Evolutionary conservation across 1,140 invertebrate species (phyloP).

Genomic region (Atta cephalotes): DNA sequence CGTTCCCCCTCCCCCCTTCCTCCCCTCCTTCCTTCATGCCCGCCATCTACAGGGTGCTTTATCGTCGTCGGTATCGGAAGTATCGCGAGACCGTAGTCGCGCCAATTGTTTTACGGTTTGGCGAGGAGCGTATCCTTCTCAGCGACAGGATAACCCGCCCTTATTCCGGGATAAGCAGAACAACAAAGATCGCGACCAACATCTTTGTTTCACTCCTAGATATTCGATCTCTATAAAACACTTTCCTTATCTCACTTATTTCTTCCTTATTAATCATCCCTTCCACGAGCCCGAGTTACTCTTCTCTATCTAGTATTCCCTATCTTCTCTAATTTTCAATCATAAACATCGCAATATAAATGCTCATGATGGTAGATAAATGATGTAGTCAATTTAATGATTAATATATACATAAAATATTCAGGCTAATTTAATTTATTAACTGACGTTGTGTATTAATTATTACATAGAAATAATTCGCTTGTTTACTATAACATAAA

Average conservation of each 20-base stretch:
- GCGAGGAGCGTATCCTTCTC: constrained; percentile 50
- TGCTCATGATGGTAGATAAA: no score
- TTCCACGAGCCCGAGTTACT: not conserved
- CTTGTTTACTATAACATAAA: no score
- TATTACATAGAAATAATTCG: not conserved
- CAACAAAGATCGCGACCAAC: constrained; percentile 19
- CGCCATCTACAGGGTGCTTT: constrained; percentile 65
- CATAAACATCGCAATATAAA: not conserved
- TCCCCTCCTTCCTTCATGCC: constrained; percentile 17
- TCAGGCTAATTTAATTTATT: not conserved
- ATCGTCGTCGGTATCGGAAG: constrained; percentile 72
- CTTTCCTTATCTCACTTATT: not conserved
- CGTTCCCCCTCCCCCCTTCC: not conserved
- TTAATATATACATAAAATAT: not conserved
- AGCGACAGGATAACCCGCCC: constrained; percentile 21
- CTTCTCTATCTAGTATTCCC: no score
- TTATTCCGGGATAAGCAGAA: constrained; percentile 40
- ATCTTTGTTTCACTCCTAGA: not conserved
- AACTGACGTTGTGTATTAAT: not conserved
- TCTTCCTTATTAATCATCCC: not conserved
- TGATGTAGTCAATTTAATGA: not conserved
- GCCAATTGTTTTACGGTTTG: constrained; percentile 79
- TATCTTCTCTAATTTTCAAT: not conserved
- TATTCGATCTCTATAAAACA: not conserved
- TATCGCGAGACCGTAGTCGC: constrained; percentile 70